A percentile compares a stretch with the other conserved stretches of the same genome.
These are phyloP conservation scores for Morinoia aosen DNA, from an alignment of 2,888 invertebrate genomes.

Conservation along the genomic window DNA sequence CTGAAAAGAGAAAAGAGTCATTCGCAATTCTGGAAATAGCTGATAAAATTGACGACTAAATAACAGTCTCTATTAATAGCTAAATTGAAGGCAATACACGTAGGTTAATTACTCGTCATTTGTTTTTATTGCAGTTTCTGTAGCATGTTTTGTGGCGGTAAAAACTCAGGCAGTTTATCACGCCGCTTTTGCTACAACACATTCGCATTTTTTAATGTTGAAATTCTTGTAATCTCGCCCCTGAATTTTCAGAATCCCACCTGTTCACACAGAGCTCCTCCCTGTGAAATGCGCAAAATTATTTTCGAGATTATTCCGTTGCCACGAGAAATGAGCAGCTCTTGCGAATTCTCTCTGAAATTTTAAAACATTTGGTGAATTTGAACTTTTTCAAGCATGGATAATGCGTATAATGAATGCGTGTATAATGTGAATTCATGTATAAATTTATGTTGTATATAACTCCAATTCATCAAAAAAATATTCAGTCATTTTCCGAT, in stretches of 20 bases:
- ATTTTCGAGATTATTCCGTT: not conserved
- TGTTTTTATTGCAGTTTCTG: not conserved
- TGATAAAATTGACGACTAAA: not conserved
- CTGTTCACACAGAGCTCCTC: not conserved
- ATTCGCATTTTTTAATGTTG: not conserved
- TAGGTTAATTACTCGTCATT: not conserved
- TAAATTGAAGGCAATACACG: not conserved
- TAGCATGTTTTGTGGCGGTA: not conserved
- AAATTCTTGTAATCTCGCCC: not conserved
- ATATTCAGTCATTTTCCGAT: too few relatives aligned
- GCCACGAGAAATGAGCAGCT: not conserved
- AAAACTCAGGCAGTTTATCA: not conserved
- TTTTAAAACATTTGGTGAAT: not conserved
- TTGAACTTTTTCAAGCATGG: not conserved
- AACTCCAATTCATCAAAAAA: too few relatives aligned
- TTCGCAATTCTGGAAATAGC: not conserved
- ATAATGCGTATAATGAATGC: too few relatives aligned
- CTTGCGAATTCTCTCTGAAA: not conserved
- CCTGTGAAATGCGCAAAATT: not conserved
- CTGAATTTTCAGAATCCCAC: not conserved
- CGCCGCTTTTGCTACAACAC: not conserved
- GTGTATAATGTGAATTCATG: too few relatives aligned
- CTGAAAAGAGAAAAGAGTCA: too few relatives aligned
- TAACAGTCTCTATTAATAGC: not conserved
- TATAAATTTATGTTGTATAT: too few relatives aligned